Evolutionary conservation across 2,888 invertebrate species (phyloP).

Genomic region (Busseola fusca): DNA sequence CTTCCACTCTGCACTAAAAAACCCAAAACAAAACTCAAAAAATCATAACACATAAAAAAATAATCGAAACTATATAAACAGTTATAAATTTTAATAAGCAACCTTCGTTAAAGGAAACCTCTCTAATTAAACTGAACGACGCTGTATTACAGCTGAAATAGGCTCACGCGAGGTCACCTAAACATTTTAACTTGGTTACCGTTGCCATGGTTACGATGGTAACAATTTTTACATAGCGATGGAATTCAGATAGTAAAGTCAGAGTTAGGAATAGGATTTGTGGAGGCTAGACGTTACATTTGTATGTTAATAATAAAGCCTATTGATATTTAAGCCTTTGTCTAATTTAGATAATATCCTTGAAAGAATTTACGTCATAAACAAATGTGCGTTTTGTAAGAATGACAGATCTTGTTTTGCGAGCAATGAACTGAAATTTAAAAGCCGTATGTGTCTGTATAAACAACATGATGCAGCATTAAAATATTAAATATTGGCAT

Average conservation of each 20-base stretch:
- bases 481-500: neutral
- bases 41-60: slow-evolving; percentile 27
- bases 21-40: slow-evolving; percentile 9
- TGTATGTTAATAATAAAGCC: slow-evolving; percentile 7
- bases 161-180: slow-evolving; percentile 60
- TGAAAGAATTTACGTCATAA: neutral
- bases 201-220: slow-evolving; percentile 67
- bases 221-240: slow-evolving; percentile 49
- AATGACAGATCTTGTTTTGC: neutral
- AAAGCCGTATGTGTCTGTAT: neutral
- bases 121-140: slow-evolving; percentile 49
- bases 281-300: slow-evolving; percentile 35
- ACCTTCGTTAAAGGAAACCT: slow-evolving; percentile 53
- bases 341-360: neutral
- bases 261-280: slow-evolving; percentile 29
- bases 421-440: slow-evolving; percentile 17
- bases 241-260: slow-evolving; percentile 37
- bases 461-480: neutral
- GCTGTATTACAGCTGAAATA: slow-evolving; percentile 43
- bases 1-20: neutral
- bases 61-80: slow-evolving; percentile 40
- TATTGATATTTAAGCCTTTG: neutral
- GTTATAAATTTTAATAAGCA: slow-evolving; percentile 44
- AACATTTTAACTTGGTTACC: slow-evolving; percentile 54
- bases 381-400: neutral